phyloP scores from a whole-genome alignment of 2,797 vertebrate species.

The Gymnodraco acuticeps region DNA sequence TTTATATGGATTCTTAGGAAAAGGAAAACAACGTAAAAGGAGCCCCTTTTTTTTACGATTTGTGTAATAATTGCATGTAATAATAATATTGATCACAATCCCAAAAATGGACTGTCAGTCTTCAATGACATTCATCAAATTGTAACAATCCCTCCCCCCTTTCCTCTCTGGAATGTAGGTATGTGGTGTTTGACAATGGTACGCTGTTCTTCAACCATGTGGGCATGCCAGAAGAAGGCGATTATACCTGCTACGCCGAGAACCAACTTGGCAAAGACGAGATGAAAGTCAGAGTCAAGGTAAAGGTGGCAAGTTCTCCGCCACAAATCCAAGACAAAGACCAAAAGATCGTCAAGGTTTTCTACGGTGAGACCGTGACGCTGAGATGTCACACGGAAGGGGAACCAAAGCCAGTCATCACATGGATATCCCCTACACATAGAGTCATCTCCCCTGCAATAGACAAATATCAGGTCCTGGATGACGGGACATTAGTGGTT shows the following conservation, averaged over 20 bases:
- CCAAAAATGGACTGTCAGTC: neutral
- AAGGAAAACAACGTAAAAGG: neutral
- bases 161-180: constrained; percentile 62
- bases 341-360: constrained; percentile 68
- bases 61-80: neutral
- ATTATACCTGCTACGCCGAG: constrained; percentile 94
- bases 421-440: constrained; percentile 91
- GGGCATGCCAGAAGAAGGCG: constrained; percentile 89
- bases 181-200: constrained; percentile 93
- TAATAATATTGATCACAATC: neutral
- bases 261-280: constrained; percentile 94
- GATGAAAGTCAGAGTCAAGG: constrained; percentile 90
- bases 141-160: neutral
- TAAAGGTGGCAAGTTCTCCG: constrained; percentile 85
- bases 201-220: constrained; percentile 93
- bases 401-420: constrained; percentile 85
- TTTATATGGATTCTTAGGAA: neutral
- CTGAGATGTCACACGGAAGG: constrained; percentile 87
- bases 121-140: neutral
- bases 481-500: constrained; percentile 89
- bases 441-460: constrained; percentile 81
- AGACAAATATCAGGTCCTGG: constrained; percentile 88
- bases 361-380: constrained; percentile 85
- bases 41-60: no score
- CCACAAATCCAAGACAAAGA: constrained; percentile 85